Evolutionary conservation across 23 tunicate species (phyloP), one percentile per base, ranked within the genome.

Genomic region (Phallusia fumigata): DNA sequence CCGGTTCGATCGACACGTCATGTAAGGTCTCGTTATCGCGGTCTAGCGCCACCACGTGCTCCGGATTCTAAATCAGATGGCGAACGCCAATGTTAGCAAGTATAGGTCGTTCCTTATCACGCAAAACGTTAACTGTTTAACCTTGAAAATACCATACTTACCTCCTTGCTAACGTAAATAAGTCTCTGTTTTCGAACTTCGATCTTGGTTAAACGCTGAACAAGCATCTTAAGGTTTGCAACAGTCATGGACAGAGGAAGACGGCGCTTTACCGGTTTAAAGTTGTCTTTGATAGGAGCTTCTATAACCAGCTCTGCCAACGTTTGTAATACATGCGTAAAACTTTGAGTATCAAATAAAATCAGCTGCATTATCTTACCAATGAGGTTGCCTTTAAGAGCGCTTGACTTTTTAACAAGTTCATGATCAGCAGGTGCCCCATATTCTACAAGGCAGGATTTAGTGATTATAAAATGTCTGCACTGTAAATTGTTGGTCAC

Each of bases 161-260:
- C 93, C 36, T 84, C 82, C 53, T 81, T 90, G 79, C 98, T 85
- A 75, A 93, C 85, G 58, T 93, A 93, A 36, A 84, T 87, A 53
- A 93, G 82, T 10, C 85, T 81, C 47, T 88, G 88, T 28, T 88
- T 79, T 65, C 92, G 76, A 16, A 88, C 80, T 52, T 88, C 89
- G 32, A 79, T 76, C 52, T 93, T 93, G 32, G 89, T 88, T 11
- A 93, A 76, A 22, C 84, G 77, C 26, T 76, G 87, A 35, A 93
- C 33, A 30, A 93, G 51, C 81, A 88, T 36, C 81, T 93, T 93
- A 35, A 93, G 65, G 69, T 77, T 80, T 35, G 85, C 90, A 21
- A 93, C 65, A 2, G 90, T 88, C 98, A 93, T 93, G 6, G 98
- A 88, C 8, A 53, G 76, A 0, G 98, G 98, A 47, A 93, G 87